Conservation (phyloP, 2,888 invertebrate species). For the Drosophila tanythrix region DNA sequence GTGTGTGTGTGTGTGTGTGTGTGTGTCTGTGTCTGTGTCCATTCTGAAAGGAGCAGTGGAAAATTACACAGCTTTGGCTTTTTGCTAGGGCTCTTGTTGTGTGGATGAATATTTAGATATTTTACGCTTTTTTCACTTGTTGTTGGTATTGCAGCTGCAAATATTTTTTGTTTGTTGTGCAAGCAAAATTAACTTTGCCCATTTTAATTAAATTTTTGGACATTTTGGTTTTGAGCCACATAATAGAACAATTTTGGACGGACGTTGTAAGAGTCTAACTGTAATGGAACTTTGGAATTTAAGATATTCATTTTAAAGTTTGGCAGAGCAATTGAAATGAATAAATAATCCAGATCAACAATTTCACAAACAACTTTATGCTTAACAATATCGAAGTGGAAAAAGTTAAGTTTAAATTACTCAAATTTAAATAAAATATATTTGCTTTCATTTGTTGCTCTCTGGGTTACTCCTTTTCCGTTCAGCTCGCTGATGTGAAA, state of each 20-base stretch:
- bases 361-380: background rate
- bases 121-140: conserved; percentile 61
- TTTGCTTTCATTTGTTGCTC: background rate
- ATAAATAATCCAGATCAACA: conserved; percentile 7
- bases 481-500: background rate
- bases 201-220: conserved; percentile 78
- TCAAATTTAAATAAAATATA: background rate
- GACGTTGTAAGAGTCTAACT: conserved; percentile 20
- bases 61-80: conserved; percentile 42
- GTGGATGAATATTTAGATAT: conserved; percentile 66
- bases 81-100: conserved; percentile 37
- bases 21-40: conserved; percentile 4
- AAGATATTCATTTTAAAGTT: conserved; percentile 40
- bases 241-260: conserved; percentile 51
- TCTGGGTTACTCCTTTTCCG: too few species aligned
- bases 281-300: conserved; percentile 30
- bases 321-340: background rate
- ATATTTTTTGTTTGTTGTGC: conserved; percentile 46
- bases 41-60: conserved; percentile 49
- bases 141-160: conserved; percentile 29
- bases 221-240: conserved; percentile 64
- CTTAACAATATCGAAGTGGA: background rate
- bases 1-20: background rate
- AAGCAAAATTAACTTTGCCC: conserved; percentile 72
- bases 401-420: background rate